A percentile compares a stretch with the other conserved stretches of the same genome.
Evolutionary conservation across 1,140 invertebrate species (phyloP).

Genomic region (Lordiphosa clarofinis): DNA sequence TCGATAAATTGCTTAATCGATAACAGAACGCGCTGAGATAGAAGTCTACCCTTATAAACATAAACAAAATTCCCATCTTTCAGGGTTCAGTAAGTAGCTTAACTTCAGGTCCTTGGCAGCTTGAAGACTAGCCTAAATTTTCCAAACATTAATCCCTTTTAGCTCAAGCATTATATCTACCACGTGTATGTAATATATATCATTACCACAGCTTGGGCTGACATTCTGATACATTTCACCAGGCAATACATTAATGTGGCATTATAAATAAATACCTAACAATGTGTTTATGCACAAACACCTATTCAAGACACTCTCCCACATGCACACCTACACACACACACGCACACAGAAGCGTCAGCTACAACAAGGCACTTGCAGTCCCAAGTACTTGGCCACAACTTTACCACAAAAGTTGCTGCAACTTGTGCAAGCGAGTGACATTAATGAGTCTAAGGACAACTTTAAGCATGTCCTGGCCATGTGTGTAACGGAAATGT

Average conservation of each 20-base stretch:
- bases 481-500: background rate
- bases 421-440: constrained; percentile 12
- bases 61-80: no score
- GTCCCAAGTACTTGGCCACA: constrained; percentile 5
- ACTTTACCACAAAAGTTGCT: constrained; percentile 8
- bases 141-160: no score
- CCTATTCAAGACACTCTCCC: constrained; percentile 4
- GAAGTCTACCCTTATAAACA: no score
- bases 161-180: no score
- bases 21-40: no score
- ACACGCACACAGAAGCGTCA: background rate
- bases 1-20: no score
- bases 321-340: constrained; percentile 2
- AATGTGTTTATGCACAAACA: constrained; percentile 5
- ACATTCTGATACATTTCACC: constrained; percentile 23
- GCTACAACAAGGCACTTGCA: constrained; percentile 1
- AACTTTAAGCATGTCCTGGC: constrained; percentile 8
- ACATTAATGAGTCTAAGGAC: constrained; percentile 14
- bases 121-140: no score
- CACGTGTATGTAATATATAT: background rate
- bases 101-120: no score
- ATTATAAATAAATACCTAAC: constrained; percentile 10
- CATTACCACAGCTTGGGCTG: constrained; percentile 26
- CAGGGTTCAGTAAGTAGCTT: no score
- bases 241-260: constrained; percentile 6